phyloP scores from a whole-genome alignment of 1,140 invertebrate species.

The Psix sp. region DNA sequence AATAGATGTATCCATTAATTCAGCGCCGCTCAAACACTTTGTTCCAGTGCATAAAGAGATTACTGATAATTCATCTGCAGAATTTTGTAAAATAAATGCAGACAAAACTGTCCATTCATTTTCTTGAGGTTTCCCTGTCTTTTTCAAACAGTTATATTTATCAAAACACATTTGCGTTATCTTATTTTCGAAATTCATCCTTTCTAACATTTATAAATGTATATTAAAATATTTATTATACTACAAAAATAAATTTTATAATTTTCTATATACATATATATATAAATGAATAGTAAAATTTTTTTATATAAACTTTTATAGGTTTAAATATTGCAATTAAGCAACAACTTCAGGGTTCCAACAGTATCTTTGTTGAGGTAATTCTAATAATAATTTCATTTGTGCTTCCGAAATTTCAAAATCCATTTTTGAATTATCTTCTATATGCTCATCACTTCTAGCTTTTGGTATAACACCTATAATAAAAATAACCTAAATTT shows the following conservation, averaged over 20 bases:
- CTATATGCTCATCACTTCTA: constrained; percentile 79
- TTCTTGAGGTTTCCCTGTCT: constrained; percentile 86
- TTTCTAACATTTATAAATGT: not conserved
- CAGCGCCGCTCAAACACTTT: constrained; percentile 88
- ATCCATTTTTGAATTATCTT: constrained; percentile 82
- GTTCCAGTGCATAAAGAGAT: constrained; percentile 92
- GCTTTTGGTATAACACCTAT: constrained; percentile 86
- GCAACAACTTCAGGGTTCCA: constrained; percentile 82
- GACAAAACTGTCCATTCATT: constrained; percentile 91
- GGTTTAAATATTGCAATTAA: no score
- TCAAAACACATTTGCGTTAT: constrained; percentile 79
- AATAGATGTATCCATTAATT: constrained; percentile 78
- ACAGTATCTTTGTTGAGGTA: constrained; percentile 81
- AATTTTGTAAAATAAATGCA: constrained; percentile 81
- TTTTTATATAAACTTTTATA: not conserved
- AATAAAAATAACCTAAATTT: constrained; percentile 39
- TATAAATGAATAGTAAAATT: no score
- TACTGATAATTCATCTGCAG: constrained; percentile 77
- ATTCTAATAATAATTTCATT: constrained; percentile 78
- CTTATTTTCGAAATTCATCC: constrained; percentile 71
- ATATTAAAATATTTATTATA: not conserved
- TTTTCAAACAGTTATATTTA: constrained; percentile 83
- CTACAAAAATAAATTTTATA: no score
- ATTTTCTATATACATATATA: no score
- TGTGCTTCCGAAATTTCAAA: constrained; percentile 80